Base-by-base conservation (phyloP, 30 jellyfish, hydroid and myxozoan species). In the Chrysaora quinquecirrha region DNA sequence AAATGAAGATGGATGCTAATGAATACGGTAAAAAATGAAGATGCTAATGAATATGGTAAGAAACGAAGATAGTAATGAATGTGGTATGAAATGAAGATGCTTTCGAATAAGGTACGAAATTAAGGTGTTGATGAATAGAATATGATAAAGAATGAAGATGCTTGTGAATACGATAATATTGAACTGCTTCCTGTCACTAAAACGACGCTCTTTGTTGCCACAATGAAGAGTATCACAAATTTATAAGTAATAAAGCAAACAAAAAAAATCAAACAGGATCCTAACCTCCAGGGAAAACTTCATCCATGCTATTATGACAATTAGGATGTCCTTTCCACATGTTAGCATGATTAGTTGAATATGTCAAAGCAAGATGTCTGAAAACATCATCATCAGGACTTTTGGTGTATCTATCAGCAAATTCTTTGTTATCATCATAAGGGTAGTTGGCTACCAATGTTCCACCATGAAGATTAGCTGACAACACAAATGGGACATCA, bases 391-490 rank as follows among this genome's bases (percentile, higher is more conserved):
- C 95, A 70, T 94, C 99, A 1, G 97, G 97, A 28, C 91, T 82
- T 19, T 63, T 71, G 75, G 92, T 76, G 79, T 74, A 70, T 67
- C 18, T 47, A 31, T 87, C 97, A 14, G 22, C 56, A 35, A 65
- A 67, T 29, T 87, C 82, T 0, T 20, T n/a, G 65, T 82, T 87
- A 69, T 94, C 97, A 56, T 94, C 99, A 68, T 54, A 94, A 50
- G 99, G 99, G 52, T 94, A 94, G 65, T 94, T 94, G 38, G 99
- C 99, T 2, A 94, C 99, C 76, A 94, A 25, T 34, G 99, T 87
- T 0, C 99, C 99, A 12, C 99, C 99, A 73, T 94, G 99, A 19
- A 94, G 84, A 71, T 94, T 94, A 7, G 99, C 99, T 1, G 99
- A 94, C 73, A 94, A 76, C 62, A 88, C 94, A 80, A 94, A 94